A percentile compares a stretch with the other conserved stretches of the same genome.
phyloP scores from a whole-genome alignment of 1,140 invertebrate species.

The Battus philenor region DNA sequence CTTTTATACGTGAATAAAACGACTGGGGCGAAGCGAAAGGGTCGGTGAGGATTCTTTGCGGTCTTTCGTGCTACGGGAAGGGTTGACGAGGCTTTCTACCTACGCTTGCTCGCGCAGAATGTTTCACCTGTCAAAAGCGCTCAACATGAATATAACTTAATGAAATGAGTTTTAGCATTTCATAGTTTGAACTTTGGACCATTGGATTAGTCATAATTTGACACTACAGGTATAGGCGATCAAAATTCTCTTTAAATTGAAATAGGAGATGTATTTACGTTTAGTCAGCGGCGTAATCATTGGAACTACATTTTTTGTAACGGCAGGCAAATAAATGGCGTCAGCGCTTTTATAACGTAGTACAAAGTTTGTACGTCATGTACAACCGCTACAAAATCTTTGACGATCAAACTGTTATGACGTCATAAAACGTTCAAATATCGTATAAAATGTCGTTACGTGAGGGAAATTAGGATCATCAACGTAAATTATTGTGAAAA shows the following conservation, averaged over 20 bases:
- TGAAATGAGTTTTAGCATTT: too few species aligned
- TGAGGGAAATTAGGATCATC: too few species aligned
- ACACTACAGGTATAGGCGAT: conserved; percentile 23
- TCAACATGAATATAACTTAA: too few species aligned
- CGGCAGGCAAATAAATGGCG: background rate
- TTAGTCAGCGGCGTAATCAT: background rate
- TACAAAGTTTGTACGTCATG: too few species aligned
- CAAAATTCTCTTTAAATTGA: conserved; percentile 37
- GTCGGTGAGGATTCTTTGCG: conserved; percentile 39
- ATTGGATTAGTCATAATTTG: too few species aligned
- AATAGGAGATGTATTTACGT: conserved; percentile 10
- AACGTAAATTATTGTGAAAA: too few species aligned
- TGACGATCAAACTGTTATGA: too few species aligned
- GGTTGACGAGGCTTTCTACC: conserved; percentile 44
- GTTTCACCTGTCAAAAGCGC: conserved; percentile 3
- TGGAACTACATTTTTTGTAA: background rate
- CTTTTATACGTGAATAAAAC: conserved; percentile 47
- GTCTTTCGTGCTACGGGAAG: conserved; percentile 34
- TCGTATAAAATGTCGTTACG: too few species aligned
- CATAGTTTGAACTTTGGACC: too few species aligned
- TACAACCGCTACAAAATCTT: too few species aligned
- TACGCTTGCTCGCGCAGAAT: conserved; percentile 17
- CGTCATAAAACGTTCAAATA: too few species aligned
- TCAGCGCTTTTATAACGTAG: too few species aligned
- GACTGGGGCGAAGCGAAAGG: conserved; percentile 39